These are phyloP conservation scores for Chrysemys picta DNA, from an alignment of 2,113 vertebrate species.

Conservation along the genomic window DNA sequence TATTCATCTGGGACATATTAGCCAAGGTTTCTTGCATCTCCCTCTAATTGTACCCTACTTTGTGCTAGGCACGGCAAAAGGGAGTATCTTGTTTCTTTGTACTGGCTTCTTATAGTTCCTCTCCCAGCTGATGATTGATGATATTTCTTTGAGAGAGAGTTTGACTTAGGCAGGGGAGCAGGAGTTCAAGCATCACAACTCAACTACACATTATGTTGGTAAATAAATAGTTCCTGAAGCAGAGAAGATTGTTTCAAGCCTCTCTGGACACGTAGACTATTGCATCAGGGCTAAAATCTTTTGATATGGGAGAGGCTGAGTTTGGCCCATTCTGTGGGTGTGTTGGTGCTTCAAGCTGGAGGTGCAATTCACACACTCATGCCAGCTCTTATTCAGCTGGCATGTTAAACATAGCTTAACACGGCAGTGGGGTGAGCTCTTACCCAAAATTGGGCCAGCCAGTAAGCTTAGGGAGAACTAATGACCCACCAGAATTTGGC, in stretches of 20 bases:
- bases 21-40: not conserved
- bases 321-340: not conserved
- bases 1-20: not conserved
- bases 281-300: not conserved
- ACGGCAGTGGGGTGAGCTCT: not conserved
- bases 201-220: fast-evolving
- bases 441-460: no score
- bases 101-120: not conserved
- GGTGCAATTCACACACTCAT: not conserved
- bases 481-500: no score
- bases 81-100: not conserved
- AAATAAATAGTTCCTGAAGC: not conserved
- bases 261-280: not conserved
- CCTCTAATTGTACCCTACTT: not conserved
- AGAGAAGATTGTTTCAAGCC: not conserved
- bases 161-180: not conserved
- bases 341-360: not conserved
- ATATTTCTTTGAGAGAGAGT: not conserved
- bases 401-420: not conserved
- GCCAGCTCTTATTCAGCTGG: not conserved
- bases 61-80: not conserved
- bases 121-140: not conserved
- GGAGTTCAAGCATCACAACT: not conserved
- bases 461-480: no score
- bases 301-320: not conserved